Percentiles rank a stretch among this genome's conserved stretches.
Conservation (phyloP, 2,888 invertebrate genomes). For the Hyalella azteca region DNA sequence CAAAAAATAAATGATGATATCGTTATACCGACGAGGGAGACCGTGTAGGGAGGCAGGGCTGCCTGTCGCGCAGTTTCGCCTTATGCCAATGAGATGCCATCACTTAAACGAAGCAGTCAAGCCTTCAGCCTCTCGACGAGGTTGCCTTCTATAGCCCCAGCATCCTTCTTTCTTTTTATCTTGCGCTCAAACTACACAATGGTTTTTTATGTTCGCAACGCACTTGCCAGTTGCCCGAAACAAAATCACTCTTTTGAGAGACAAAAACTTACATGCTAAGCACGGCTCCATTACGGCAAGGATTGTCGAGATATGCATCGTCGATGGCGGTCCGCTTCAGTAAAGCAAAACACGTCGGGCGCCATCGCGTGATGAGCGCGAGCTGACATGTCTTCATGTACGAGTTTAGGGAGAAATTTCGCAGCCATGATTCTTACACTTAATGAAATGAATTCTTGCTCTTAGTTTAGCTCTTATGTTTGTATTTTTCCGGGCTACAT, state of each 20-base stretch:
- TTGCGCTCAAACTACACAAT: slow-evolving; percentile 18
- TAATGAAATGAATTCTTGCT: too few relatives aligned
- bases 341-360: background rate
- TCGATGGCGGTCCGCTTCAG: background rate
- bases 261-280: slow-evolving; percentile 27
- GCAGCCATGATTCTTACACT: too few relatives aligned
- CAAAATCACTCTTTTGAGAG: background rate
- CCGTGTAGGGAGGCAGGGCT: too few relatives aligned
- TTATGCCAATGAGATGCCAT: background rate
- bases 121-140: background rate
- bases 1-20: too few relatives aligned
- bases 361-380: background rate
- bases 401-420: too few relatives aligned
- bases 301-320: background rate
- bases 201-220: background rate
- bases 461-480: too few relatives aligned
- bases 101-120: slow-evolving; percentile 4
- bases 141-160: slow-evolving; percentile 19
- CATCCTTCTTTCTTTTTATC: slow-evolving; percentile 31
- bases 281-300: slow-evolving; percentile 25
- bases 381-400: too few relatives aligned
- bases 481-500: too few relatives aligned
- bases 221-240: background rate
- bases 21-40: too few relatives aligned
- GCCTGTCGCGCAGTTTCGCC: background rate